Conservation (phyloP, 2,888 invertebrate genomes). For the Hirudinaria manillensis region DNA sequence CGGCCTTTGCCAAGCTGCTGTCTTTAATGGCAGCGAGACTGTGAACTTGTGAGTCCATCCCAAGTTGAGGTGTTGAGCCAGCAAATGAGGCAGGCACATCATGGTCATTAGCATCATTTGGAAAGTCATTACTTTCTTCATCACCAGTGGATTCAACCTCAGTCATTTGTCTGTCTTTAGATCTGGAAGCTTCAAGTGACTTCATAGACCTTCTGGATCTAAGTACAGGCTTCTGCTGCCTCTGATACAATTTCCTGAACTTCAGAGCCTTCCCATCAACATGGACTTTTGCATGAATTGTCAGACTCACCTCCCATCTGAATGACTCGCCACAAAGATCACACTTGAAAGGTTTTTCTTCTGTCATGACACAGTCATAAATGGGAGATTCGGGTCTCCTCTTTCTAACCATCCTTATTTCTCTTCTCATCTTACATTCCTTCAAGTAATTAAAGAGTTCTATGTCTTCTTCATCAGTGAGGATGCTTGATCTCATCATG, state of each 20-base stretch:
- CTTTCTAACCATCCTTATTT: constrained; percentile 16
- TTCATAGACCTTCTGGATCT: background rate
- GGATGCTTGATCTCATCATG: background rate
- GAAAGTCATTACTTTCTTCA: constrained; percentile 3
- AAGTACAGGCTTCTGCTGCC: background rate
- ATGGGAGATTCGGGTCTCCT: constrained; percentile 15
- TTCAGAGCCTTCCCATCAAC: constrained; percentile 22
- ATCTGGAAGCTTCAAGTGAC: background rate
- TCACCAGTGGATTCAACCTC: constrained; percentile 10
- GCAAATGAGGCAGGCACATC: background rate
- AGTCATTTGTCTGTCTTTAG: background rate
- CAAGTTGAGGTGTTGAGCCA: background rate
- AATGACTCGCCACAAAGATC: constrained; percentile 32
- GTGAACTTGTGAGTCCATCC: background rate
- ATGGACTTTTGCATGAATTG: constrained; percentile 33
- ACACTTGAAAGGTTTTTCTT: constrained; percentile 37
- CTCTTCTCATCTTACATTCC: constrained; percentile 6
- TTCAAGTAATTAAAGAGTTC: constrained; percentile 24
- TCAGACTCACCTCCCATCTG: constrained; percentile 38
- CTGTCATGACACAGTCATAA: constrained; percentile 37
- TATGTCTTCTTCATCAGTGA: constrained; percentile 22
- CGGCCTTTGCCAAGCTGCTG: background rate
- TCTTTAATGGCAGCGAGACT: background rate
- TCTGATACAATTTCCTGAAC: constrained; percentile 20
- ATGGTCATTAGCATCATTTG: too few relatives aligned